Base-by-base conservation (phyloP, 92 coral and sea anemone species). In the Desmophyllum pertusum region DNA sequence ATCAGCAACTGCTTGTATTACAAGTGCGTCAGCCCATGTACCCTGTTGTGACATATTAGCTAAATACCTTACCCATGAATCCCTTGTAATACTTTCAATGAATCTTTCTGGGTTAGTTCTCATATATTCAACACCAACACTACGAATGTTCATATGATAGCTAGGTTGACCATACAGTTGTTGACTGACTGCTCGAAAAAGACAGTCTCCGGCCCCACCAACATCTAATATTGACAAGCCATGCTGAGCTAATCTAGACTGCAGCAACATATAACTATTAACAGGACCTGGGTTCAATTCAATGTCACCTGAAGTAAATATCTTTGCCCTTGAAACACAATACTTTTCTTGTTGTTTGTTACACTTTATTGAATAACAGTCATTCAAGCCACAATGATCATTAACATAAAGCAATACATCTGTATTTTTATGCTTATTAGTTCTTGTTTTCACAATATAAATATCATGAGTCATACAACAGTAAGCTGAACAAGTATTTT, bases 51-150 rank as follows among this genome's bases (percentile, higher is more conserved):
- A n/a, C n/a, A n/a, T n/a, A n/a, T n/a, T n/a, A n/a, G n/a, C n/a
- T n/a, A n/a, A n/a, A n/a, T n/a, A n/a, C n/a, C n/a, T n/a, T n/a
- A n/a, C n/a, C n/a, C n/a, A n/a, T n/a, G n/a, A n/a, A n/a, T n/a
- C n/a, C n/a, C n/a, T n/a, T n/a, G n/a, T n/a, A n/a, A n/a, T n/a
- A n/a, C n/a, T n/a, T n/a, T n/a, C n/a, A 80, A 80, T 80, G 59
- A 80, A 80, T 65, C 84, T 80, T 63, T 80, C 84, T 61, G 84
- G 84, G 38, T 80, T 80, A 52, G 23, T 66, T 63, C 72, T 41
- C 72, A 80, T 61, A 80, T 80, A 66, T 27, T 80, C 75, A 80
- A 80, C 84, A 61, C 84, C 84, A 64, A 40, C 25, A 40, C 84
- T 39, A 64, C 75, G 75, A 64, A 80, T 51, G 42, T 64, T 62